Conservation (phyloP, 1,140 invertebrate genomes). For the Drosophila teissieri region DNA sequence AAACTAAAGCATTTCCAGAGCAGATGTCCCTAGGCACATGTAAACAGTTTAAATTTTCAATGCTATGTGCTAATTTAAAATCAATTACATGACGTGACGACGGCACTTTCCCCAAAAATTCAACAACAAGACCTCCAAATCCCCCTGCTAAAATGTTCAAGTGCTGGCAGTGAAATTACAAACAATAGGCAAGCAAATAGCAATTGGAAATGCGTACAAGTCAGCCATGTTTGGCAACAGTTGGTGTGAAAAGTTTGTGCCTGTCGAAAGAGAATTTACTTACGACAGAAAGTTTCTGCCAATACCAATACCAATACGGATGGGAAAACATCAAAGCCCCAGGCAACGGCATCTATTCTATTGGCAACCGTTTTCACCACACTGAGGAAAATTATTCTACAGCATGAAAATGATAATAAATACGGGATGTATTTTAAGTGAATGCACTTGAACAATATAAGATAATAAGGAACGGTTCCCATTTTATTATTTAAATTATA, state of each 20-base stretch:
- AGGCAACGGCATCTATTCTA: slow-evolving; percentile 53
- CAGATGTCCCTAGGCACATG: slow-evolving; percentile 70
- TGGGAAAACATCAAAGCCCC: slow-evolving; percentile 24
- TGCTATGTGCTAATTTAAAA: slow-evolving; percentile 81
- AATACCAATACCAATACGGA: slow-evolving; percentile 37
- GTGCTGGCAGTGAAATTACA: slow-evolving; percentile 43
- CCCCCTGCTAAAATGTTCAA: slow-evolving; percentile 1
- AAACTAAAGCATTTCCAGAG: slow-evolving; percentile 20
- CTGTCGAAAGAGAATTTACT: slow-evolving; percentile 57
- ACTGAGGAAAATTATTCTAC: neutral
- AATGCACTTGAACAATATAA: neutral
- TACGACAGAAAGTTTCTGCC: slow-evolving; percentile 60
- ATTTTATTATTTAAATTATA: neutral
- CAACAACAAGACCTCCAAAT: slow-evolving; percentile 9
- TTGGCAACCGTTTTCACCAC: slow-evolving; percentile 21
- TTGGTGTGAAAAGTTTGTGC: slow-evolving; percentile 74
- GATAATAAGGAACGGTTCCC: neutral
- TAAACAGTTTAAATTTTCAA: slow-evolving; percentile 80
- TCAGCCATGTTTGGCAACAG: slow-evolving; percentile 64
- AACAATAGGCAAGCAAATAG: slow-evolving; percentile 55
- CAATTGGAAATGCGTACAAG: slow-evolving; percentile 68
- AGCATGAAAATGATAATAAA: neutral
- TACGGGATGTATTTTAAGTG: no score
- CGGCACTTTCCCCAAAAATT: slow-evolving; percentile 52
- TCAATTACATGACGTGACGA: slow-evolving; percentile 76